Conservation (phyloP, 2,113 vertebrate species). For the Ardeotis arabs region DNA sequence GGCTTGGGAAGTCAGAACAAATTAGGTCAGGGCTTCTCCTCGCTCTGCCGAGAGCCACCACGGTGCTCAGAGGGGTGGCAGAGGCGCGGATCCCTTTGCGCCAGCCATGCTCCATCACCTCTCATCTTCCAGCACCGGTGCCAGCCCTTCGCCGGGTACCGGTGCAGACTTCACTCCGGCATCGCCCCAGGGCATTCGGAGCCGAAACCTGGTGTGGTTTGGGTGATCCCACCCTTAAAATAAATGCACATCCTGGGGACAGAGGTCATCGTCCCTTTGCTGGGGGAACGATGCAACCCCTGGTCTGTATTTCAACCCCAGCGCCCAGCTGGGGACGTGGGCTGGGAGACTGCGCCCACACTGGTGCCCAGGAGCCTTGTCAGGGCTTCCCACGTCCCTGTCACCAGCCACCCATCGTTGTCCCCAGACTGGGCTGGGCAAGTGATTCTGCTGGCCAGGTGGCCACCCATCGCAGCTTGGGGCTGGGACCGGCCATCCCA, state of each 20-base stretch:
- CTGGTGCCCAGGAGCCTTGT: not conserved
- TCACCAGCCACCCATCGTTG: not conserved
- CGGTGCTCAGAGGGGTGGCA: not conserved
- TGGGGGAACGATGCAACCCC: not conserved
- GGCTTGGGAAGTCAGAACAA: not conserved
- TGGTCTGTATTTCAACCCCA: not conserved
- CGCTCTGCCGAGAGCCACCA: not conserved
- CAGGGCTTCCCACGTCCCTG: not conserved
- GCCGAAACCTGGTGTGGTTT: not conserved
- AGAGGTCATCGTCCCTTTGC: not conserved
- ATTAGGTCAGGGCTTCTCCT: constrained; percentile 30
- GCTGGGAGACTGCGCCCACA: not conserved
- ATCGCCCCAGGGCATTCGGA: not conserved
- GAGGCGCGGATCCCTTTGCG: accelerated
- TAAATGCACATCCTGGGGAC: not conserved
- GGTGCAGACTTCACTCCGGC: not conserved
- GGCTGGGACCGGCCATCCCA: not conserved
- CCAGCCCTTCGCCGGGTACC: not conserved
- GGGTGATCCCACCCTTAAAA: not conserved
- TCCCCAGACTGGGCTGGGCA: not conserved
- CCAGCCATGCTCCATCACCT: not conserved
- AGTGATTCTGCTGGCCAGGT: not conserved
- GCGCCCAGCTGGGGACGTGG: accelerated
- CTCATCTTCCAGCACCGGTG: not conserved
- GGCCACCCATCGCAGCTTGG: accelerated